These are phyloP conservation scores for Sinocyclocheilus anophthalmus DNA, from an alignment of 2,113 vertebrate genomes.

Conservation along the genomic window DNA sequence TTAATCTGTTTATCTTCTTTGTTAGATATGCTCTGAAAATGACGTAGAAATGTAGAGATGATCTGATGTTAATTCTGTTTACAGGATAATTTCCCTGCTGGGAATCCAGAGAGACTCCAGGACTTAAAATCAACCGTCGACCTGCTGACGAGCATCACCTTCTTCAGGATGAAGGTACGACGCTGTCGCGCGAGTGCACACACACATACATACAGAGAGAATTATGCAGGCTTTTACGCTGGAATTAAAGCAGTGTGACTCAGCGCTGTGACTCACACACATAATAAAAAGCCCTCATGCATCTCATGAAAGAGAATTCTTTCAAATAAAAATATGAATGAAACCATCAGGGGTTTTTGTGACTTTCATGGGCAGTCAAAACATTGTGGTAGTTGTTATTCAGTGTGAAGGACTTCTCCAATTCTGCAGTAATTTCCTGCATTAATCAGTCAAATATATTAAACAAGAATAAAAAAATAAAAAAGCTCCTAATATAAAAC, in stretches of 20 bases:
- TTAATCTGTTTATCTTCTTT: neutral
- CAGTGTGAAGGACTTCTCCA: neutral
- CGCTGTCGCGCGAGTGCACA: neutral
- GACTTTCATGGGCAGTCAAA: neutral
- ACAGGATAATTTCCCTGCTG: conserved; percentile 96
- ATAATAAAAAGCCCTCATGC: neutral
- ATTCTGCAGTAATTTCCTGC: neutral
- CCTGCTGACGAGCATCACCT: conserved; percentile 95
- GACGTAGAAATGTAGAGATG: neutral
- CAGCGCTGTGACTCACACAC: conserved; percentile 17
- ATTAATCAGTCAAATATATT: neutral
- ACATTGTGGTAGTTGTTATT: neutral
- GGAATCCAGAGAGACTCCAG: conserved; percentile 90
- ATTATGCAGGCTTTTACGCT: neutral
- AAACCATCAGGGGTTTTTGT: conserved; percentile 4
- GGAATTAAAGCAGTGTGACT: neutral
- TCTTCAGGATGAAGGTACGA: conserved; percentile 97
- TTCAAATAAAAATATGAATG: conserved; percentile 1
- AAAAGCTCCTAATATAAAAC: neutral
- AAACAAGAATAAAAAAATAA: neutral
- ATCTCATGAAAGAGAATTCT: conserved; percentile 1
- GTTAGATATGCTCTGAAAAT: neutral
- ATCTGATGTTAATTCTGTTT: conserved; percentile 27
- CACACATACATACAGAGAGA: neutral
- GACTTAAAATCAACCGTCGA: conserved; percentile 98